A percentile compares a stretch with the other conserved stretches of the same genome.
phyloP scores from a whole-genome alignment of 2,113 vertebrate species.

The Ptilonorhynchus violaceus region DNA sequence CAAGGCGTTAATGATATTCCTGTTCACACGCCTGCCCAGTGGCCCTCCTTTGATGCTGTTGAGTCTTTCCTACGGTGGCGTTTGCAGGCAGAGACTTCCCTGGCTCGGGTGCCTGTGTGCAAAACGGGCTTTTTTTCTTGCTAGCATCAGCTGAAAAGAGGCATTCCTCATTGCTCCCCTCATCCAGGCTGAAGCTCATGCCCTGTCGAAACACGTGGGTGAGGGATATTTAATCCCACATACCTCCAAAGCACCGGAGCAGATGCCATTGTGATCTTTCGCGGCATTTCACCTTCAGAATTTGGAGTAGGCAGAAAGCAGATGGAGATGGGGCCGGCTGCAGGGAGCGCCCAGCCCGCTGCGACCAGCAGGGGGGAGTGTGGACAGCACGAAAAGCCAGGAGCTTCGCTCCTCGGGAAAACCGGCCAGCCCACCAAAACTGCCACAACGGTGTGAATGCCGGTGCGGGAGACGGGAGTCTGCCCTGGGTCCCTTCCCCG shows the following conservation, averaged over 20 bases:
- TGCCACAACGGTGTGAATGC: accelerated
- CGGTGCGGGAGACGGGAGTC: not conserved
- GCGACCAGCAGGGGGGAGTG: slow-evolving; percentile 43
- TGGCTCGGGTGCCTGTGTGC: not conserved
- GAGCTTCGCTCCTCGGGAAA: accelerated
- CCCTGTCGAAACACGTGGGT: not conserved
- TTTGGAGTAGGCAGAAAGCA: not conserved
- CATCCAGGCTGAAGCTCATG: not conserved
- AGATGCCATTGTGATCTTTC: not conserved
- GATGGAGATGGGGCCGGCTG: not conserved
- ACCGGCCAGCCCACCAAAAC: accelerated
- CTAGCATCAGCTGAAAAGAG: not conserved
- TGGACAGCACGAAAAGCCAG: not conserved
- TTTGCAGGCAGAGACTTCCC: not conserved
- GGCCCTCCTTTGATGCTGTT: not conserved
- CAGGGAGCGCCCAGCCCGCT: not conserved
- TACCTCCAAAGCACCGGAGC: not conserved
- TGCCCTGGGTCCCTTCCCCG: not conserved
- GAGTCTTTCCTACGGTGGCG: not conserved
- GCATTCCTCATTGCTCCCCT: not conserved
- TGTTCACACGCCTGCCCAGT: not conserved
- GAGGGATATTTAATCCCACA: not conserved
- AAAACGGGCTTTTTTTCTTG: not conserved
- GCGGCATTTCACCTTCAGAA: not conserved
- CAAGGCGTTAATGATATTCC: not conserved